A percentile compares a stretch with the other conserved stretches of the same genome.
Evolutionary conservation across 1,140 invertebrate species (phyloP).

Genomic region (Drosophila subobscura): DNA sequence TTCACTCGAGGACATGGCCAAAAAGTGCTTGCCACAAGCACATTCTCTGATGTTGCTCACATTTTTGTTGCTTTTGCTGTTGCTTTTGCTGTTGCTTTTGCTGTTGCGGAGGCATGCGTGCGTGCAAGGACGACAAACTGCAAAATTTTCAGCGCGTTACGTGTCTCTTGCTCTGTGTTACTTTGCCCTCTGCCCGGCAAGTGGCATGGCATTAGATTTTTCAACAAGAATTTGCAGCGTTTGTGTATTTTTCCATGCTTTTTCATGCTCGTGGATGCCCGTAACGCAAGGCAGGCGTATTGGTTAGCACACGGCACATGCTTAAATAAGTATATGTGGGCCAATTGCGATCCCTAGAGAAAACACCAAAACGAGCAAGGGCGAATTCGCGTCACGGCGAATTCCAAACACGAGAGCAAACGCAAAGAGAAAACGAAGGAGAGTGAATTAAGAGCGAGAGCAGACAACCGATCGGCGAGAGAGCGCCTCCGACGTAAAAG

Average conservation of each 20-base stretch:
- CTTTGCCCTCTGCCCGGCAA: slow-evolving; percentile 35
- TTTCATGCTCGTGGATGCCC: slow-evolving; percentile 12
- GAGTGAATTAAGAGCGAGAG: too few relatives aligned
- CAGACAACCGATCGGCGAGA: too few relatives aligned
- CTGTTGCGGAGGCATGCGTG: slow-evolving; percentile 67
- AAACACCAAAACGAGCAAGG: too few relatives aligned
- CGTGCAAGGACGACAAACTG: slow-evolving; percentile 75
- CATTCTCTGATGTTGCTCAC: slow-evolving; percentile 39
- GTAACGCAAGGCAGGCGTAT: slow-evolving; percentile 2
- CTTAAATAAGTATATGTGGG: too few relatives aligned
- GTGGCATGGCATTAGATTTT: slow-evolving; percentile 75
- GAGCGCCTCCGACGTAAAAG: too few relatives aligned
- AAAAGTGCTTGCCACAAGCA: slow-evolving; percentile 75
- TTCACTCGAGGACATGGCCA: slow-evolving; percentile 55
- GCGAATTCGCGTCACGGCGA: too few relatives aligned
- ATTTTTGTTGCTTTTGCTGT: background rate
- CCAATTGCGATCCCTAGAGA: too few relatives aligned
- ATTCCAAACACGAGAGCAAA: too few relatives aligned
- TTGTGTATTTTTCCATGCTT: slow-evolving; percentile 63
- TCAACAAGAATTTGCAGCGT: slow-evolving; percentile 72
- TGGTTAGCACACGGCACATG: background rate
- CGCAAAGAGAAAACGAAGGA: too few relatives aligned
- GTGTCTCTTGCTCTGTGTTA: slow-evolving; percentile 35
- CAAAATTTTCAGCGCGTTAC: slow-evolving; percentile 62
- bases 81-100: slow-evolving; percentile 7